phyloP scores from a whole-genome alignment of 1,140 invertebrate species.

The Drosophila kanapiae region DNA sequence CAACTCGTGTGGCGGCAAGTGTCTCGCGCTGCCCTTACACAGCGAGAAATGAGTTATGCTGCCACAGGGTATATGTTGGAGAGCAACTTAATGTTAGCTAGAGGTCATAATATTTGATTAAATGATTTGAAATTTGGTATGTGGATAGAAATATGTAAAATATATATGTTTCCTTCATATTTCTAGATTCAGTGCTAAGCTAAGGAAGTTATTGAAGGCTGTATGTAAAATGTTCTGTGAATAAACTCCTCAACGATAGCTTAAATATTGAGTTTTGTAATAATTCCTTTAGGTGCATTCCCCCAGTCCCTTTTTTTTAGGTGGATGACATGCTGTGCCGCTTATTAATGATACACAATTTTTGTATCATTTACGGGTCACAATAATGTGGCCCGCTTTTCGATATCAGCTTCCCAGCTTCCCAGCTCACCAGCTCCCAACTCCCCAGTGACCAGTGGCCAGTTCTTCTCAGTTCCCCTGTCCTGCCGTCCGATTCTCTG shows the following conservation, averaged over 20 bases:
- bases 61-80: no score
- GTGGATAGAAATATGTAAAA: not conserved
- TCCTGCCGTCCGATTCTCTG: not conserved
- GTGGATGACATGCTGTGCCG: conserved; percentile 67
- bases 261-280: not conserved
- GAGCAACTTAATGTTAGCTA: not conserved
- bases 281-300: not conserved
- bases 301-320: not conserved
- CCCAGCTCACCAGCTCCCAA: conserved; percentile 18
- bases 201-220: not conserved
- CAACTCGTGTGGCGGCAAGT: conserved; percentile 42
- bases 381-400: conserved; percentile 71
- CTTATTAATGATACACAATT: conserved; percentile 84
- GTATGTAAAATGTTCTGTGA: not conserved
- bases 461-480: not conserved
- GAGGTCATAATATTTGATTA: not conserved
- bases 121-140: conserved; percentile 2
- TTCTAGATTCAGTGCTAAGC: not conserved
- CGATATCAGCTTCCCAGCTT: conserved; percentile 14
- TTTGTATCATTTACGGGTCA: conserved; percentile 85
- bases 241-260: no score
- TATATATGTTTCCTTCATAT: no score
- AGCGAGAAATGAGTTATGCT: not conserved
- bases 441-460: conserved; percentile 11
- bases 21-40: conserved; percentile 19